Conservation (phyloP, 2,888 invertebrate species). For the Drosophila pullipes region DNA sequence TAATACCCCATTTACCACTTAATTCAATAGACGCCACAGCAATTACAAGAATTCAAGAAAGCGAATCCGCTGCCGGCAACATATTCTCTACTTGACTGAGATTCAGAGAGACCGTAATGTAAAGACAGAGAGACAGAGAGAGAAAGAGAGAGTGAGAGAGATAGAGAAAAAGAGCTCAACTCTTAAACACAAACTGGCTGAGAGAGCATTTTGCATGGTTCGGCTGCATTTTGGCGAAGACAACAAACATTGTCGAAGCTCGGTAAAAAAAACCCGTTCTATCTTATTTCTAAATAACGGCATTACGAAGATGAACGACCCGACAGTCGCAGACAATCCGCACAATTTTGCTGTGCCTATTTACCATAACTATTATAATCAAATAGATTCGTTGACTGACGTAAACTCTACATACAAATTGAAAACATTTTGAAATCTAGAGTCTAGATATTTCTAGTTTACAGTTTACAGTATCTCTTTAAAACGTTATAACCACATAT, state of each 20-base stretch:
- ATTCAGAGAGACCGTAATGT: not conserved
- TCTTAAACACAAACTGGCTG: conserved; percentile 20
- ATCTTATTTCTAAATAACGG: conserved; percentile 80
- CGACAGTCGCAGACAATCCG: conserved; percentile 63
- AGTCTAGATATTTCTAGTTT: not conserved
- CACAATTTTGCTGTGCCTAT: conserved; percentile 70
- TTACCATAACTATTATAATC: conserved; percentile 42
- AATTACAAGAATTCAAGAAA: conserved; percentile 55
- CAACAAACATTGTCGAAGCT: conserved; percentile 52
- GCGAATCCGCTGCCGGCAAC: conserved; percentile 7
- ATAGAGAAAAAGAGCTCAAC: conserved; percentile 8
- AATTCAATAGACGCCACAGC: conserved; percentile 17
- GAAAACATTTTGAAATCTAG: not conserved
- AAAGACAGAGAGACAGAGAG: conserved; percentile 4
- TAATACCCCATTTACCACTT: conserved; percentile 10
- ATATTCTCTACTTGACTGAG: conserved; percentile 36
- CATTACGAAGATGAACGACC: conserved; percentile 82
- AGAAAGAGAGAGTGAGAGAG: conserved; percentile 2
- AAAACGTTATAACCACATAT: not conserved
- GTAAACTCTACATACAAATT: conserved; percentile 9
- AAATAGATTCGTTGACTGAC: conserved; percentile 8
- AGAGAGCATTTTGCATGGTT: conserved; percentile 53
- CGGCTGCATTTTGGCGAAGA: conserved; percentile 72
- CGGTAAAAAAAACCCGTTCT: conserved; percentile 72
- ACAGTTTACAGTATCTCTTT: not conserved